These are phyloP conservation scores for Criorhina ranunculi DNA, from an alignment of 2,888 invertebrate species.

Conservation along the genomic window DNA sequence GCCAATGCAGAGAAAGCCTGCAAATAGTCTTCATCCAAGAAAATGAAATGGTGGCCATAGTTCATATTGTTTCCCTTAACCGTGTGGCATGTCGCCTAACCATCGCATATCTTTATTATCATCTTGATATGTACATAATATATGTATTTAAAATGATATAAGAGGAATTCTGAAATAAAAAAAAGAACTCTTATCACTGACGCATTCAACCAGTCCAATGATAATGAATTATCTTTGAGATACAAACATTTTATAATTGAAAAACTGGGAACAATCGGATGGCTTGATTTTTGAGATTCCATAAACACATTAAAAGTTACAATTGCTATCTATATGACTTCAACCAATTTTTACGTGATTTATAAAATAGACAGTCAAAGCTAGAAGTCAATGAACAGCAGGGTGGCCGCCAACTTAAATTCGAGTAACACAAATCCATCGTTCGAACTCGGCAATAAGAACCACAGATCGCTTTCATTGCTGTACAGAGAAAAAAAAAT, in stretches of 20 bases:
- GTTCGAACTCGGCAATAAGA: too few relatives aligned
- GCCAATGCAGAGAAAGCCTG: too few relatives aligned
- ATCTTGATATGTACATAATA: neutral
- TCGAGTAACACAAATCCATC: too few relatives aligned
- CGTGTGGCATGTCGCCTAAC: neutral
- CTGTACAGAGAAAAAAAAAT: too few relatives aligned
- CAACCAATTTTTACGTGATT: too few relatives aligned
- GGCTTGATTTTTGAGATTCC: neutral
- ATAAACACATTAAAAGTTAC: too few relatives aligned
- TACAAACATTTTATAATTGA: neutral
- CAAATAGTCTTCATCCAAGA: neutral
- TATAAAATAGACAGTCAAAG: too few relatives aligned
- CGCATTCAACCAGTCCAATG: slow-evolving; percentile 9
- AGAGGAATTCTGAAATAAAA: neutral
- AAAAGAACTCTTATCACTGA: slow-evolving; percentile 12
- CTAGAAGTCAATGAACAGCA: too few relatives aligned
- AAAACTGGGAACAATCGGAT: neutral
- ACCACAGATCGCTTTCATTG: too few relatives aligned
- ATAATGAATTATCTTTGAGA: neutral
- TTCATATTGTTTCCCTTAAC: neutral
- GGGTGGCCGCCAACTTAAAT: too few relatives aligned
- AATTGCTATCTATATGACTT: too few relatives aligned
- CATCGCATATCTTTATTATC: neutral
- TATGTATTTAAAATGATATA: neutral
- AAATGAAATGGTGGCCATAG: too few relatives aligned